A percentile compares a stretch with the other conserved stretches of the same genome.
Evolutionary conservation across 1,140 invertebrate genomes (phyloP).

Genomic region (Tetranychus urticae): DNA sequence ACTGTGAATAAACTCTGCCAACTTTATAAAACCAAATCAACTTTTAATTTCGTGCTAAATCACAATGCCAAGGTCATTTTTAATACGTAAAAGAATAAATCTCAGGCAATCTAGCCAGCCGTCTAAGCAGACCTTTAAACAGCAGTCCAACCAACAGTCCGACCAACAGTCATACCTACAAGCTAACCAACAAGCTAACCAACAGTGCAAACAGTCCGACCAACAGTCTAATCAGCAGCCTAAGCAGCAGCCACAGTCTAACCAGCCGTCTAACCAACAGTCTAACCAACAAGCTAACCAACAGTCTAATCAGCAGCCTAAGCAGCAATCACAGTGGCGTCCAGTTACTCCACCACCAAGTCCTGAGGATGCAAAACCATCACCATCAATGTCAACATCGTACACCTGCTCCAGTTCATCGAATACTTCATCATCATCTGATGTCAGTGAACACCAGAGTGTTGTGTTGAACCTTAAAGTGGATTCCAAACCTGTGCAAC

Average conservation of each 20-base stretch:
- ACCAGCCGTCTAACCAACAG: not conserved
- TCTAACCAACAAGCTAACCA: not conserved
- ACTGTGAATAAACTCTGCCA: no score
- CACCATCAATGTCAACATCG: not conserved
- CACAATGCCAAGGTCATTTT: conserved; percentile 8
- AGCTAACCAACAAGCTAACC: not conserved
- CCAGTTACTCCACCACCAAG: no score
- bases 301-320: not conserved
- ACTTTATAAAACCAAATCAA: no score
- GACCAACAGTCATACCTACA: not conserved
- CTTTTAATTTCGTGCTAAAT: not conserved
- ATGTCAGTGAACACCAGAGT: not conserved
- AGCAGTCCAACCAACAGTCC: no score
- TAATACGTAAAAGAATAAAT: conserved; percentile 5
- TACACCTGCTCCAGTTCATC: not conserved
- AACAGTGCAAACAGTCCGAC: not conserved
- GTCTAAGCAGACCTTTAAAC: no score
- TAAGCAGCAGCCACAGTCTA: not conserved
- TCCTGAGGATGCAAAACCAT: no score
- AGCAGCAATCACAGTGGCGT: not conserved
- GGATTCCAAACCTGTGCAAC: not conserved
- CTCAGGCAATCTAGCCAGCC: not conserved
- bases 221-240: not conserved
- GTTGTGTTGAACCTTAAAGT: not conserved
- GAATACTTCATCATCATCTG: not conserved